phyloP scores from a whole-genome alignment of 2,888 invertebrate species.

The Nemurella pictetii region DNA sequence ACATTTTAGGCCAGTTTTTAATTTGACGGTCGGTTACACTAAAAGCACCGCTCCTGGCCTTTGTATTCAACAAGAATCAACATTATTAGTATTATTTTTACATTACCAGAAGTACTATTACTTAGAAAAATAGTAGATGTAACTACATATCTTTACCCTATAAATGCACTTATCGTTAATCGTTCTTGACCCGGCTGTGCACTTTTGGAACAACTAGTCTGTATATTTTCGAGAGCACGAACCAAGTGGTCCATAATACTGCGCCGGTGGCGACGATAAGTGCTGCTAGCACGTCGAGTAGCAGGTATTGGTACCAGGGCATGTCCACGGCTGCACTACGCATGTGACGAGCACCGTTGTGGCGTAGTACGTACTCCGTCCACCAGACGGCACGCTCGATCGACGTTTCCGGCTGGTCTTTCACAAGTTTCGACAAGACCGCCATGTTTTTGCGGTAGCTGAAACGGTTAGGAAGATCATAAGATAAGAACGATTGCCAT shows the following conservation, averaged over 20 bases:
- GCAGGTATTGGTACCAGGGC: constrained; percentile 46
- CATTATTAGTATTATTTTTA: no score
- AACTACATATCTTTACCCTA: not conserved
- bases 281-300: constrained; percentile 45
- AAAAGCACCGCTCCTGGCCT: no score
- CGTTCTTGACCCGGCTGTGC: not conserved
- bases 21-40: no score
- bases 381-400: constrained; percentile 44
- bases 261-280: not conserved
- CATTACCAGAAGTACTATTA: not conserved
- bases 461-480: not conserved
- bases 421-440: constrained; percentile 41
- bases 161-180: not conserved
- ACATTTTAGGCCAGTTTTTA: no score
- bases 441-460: constrained; percentile 43
- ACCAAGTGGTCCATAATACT: not conserved
- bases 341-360: constrained; percentile 45
- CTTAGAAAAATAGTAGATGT: not conserved
- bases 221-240: not conserved
- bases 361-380: constrained; percentile 45
- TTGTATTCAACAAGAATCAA: no score
- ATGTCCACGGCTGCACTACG: constrained; percentile 45
- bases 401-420: constrained; percentile 43
- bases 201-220: not conserved
- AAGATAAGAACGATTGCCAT: no score